Percentiles rank a stretch among this genome's conserved stretches.
phyloP scores from a whole-genome alignment of 2,797 vertebrate species.

The Paguma larvata region DNA sequence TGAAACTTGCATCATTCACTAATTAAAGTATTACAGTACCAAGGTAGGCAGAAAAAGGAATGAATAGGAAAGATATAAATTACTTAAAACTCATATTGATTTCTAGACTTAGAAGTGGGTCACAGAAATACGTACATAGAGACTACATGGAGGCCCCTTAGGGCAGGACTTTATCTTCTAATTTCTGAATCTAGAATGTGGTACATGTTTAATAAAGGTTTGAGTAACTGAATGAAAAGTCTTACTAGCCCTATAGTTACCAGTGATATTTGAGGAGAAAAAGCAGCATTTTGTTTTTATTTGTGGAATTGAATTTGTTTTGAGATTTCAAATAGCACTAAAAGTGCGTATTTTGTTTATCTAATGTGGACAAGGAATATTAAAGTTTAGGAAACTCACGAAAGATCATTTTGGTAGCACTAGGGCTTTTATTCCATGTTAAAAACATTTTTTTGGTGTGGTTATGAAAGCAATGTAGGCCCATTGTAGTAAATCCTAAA shows the following conservation, averaged over 20 bases:
- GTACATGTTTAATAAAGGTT: constrained; percentile 26
- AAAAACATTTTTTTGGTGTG: neutral
- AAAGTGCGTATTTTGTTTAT: neutral
- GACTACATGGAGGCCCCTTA: neutral
- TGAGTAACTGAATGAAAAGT: constrained; percentile 2
- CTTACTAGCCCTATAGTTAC: neutral
- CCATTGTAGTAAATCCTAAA: neutral
- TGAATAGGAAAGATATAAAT: constrained; percentile 14
- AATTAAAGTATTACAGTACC: neutral
- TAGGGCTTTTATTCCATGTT: constrained; percentile 7
- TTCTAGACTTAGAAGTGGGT: neutral
- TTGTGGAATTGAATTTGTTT: constrained; percentile 44
- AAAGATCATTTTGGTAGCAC: neutral
- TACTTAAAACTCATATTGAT: constrained; percentile 34
- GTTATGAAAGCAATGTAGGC: neutral
- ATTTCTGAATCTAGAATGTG: neutral
- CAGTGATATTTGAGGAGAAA: neutral
- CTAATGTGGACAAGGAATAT: neutral
- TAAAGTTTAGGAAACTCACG: constrained; percentile 13
- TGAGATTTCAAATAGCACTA: constrained; percentile 4
- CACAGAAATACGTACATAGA: neutral
- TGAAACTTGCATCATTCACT: neutral
- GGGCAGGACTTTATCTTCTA: neutral
- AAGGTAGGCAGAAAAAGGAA: constrained; percentile 29
- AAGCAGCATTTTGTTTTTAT: constrained; percentile 23